Evolutionary conservation across 2,113 vertebrate genomes (phyloP).

Genomic region (Ctenodactylus gundi): DNA sequence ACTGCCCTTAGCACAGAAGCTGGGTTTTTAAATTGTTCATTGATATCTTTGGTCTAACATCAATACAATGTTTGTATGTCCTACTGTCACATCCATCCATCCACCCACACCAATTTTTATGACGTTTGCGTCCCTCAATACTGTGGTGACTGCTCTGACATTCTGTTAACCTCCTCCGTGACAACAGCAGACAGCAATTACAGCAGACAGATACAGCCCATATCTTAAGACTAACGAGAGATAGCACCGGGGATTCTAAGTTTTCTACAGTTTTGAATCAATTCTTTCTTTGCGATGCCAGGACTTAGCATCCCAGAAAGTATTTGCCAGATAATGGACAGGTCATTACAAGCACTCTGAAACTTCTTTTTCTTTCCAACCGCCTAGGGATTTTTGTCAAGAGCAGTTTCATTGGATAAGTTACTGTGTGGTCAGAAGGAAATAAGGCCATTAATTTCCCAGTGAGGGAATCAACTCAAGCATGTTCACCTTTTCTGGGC

Average conservation of each 20-base stretch:
- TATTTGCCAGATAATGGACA: conserved; percentile 8
- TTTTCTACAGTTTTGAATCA: neutral
- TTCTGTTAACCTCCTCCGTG: neutral
- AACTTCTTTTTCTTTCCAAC: neutral
- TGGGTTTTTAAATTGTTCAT: neutral
- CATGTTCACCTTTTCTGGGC: neutral
- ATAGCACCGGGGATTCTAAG: neutral
- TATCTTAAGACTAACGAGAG: conserved; percentile 24
- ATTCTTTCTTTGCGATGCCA: neutral
- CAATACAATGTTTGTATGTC: neutral
- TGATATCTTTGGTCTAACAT: conserved; percentile 10
- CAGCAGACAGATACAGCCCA: neutral
- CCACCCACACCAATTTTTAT: neutral
- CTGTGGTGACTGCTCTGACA: neutral
- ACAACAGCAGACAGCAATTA: neutral
- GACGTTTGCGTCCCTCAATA: neutral
- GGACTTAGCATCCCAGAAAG: neutral
- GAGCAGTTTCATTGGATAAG: neutral
- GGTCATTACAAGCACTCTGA: neutral
- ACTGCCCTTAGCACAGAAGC: neutral
- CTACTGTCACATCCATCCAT: neutral
- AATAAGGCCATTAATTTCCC: neutral
- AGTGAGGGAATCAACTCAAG: neutral
- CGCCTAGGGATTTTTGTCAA: neutral
- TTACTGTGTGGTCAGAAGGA: neutral